Evolutionary conservation across 2,797 vertebrate species (phyloP), one percentile per base, ranked within the genome.

Genomic region (Tarsius wallacei): DNA sequence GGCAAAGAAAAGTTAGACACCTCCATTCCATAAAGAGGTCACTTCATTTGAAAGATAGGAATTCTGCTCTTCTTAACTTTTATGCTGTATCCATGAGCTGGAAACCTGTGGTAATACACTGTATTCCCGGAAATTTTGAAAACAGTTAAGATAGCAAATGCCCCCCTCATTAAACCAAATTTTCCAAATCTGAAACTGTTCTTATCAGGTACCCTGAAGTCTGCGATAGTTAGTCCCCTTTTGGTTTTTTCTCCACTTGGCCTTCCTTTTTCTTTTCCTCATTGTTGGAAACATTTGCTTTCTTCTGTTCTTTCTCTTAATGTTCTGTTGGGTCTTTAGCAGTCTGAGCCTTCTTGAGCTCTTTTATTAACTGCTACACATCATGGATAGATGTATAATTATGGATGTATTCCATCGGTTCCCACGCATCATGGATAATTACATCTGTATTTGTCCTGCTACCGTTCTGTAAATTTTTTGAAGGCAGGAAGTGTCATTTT

Each of bases 1-100:
- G 2, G 28, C n/a, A 49, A 90, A 94, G 31, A 81, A 94, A 59
- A 49, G n/a, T 36, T 88, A 31, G 90, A 88, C 89, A 26, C 47
- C n/a, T 36, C 55, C 83, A 86, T 47, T 95, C 24, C 13, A 14
- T 2, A 77, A 83, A 0, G 28, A 51, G 53, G n/a, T 64, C 61
- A 49, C 42, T 82, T 57, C 76, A 73, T 49, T 49, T 84, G 33
- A 74, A 80, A 68, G 59, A 33, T 15, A 8, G 0, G 13, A 74
- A 2, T 68, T 90, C 9, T 13, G 0, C 28, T 83, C 26, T 83
- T 53, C 22, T 7, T 83, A n/a, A 82, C 87, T 74, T 73, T 89
- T 81, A 78, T 70, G n/a, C 26, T 31, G 5, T 31, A 87, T 71
- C 9, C 9, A 2, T 71, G 22, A 81, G 17, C 47, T 76, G 82